Base-by-base conservation (phyloP, 2,113 vertebrate genomes). In the Dendropsophus ebraccatus region DNA sequence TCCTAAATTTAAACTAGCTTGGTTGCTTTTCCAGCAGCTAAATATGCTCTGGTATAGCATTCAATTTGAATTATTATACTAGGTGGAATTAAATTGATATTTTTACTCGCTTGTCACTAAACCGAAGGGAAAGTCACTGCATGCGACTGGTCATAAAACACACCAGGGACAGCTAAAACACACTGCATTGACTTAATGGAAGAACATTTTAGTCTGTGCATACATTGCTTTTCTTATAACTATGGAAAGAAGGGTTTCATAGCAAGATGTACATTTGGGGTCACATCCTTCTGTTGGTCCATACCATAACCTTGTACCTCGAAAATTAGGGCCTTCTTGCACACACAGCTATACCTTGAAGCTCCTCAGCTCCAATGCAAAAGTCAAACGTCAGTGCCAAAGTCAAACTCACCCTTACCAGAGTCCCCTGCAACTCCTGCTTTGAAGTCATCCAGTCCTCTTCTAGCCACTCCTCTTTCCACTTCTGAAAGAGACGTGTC, bases 91-190 rank as follows among this genome's bases (percentile, higher is more conserved):
- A 88, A 88, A 93, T 90, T 90, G 87, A 82, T 87, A 88, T 88
- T 90, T 90, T 90, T 82, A 87, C 87, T 91, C 84, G 89, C 90
- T 89, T 88, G 90, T 94, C 89, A 89, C 78, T 90, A 92, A 93
- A 91, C 86, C 90, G 89, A 87, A 84, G 89, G 88, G 92, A 92
- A 92, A 94, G 92, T 90, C 92, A 90, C 82, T 88, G 88, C 94
- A 94, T 93, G 89, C 91, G 91, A 93, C 92, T 85, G 87, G 88
- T 89, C 88, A 69, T 83, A 83, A 84, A 87, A 85, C 7, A 19
- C 30, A 9, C 30, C 35, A 21, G 85, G 77, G 77, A 54, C 54
- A 62, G 62, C 54, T 37, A 62, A 80, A 80, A 62, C 54, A 80
- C 21, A 45, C 45, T 37, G 52, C 52, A 58, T 60, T 58, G 58